A percentile compares a stretch with the other conserved stretches of the same genome.
phyloP scores from a whole-genome alignment of 2,113 vertebrate species.

The Neolamprologus caudopunctatus region DNA sequence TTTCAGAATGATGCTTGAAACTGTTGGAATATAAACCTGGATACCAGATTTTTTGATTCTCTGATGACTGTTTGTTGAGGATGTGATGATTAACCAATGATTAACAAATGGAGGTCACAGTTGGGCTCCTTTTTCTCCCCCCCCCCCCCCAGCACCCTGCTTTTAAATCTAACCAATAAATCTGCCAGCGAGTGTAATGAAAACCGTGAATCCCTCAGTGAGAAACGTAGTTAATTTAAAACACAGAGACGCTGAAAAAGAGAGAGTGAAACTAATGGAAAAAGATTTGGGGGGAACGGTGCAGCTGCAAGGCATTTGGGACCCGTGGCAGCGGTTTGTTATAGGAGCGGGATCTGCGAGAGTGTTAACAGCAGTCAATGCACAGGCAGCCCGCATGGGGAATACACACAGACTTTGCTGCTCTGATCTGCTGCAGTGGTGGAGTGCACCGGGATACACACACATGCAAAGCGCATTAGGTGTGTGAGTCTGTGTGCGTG shows the following conservation, averaged over 20 bases:
- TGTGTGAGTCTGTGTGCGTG: neutral
- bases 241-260: neutral
- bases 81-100: conserved; percentile 2
- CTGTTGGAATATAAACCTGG: neutral
- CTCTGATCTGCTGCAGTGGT: conserved; percentile 63
- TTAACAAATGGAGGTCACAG: conserved; percentile 45
- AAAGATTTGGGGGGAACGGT: neutral
- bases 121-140: neutral
- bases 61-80: neutral
- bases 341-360: conserved; percentile 11
- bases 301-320: neutral
- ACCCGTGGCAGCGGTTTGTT: neutral
- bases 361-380: conserved; percentile 44
- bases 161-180: conserved; percentile 14
- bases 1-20: neutral
- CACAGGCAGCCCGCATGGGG: conserved; percentile 34
- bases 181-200: neutral
- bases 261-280: neutral
- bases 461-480: conserved; percentile 28
- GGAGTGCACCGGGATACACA: conserved; percentile 39
- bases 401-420: conserved; percentile 33
- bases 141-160: neutral
- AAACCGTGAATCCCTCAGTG: neutral
- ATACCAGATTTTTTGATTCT: neutral
- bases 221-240: neutral